Conservation (phyloP, 2,797 vertebrate species). For the Lacerta agilis region DNA sequence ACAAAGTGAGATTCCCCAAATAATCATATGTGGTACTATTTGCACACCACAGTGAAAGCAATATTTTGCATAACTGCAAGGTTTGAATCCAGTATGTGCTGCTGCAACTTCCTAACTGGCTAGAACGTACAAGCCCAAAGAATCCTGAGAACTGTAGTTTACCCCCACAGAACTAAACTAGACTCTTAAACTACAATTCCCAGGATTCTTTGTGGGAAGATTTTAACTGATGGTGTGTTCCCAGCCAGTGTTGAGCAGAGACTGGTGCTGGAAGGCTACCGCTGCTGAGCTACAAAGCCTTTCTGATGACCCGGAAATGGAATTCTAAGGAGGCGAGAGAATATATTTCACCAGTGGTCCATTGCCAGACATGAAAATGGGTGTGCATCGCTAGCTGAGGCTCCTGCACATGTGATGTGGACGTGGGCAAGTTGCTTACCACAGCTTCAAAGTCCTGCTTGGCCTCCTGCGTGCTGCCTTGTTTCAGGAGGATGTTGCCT, state of each 20-base stretch:
- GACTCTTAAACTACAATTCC: no score
- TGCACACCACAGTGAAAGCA: not conserved
- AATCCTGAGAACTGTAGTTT: not conserved
- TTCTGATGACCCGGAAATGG: not conserved
- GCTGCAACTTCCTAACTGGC: no score
- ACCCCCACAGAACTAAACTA: no score
- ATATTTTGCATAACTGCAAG: not conserved
- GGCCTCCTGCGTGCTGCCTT: slow-evolving; percentile 83
- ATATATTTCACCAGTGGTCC: no score
- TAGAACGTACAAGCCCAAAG: not conserved
- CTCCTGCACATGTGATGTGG: not conserved
- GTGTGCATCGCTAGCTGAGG: no score
- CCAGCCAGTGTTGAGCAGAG: no score
- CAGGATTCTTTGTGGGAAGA: not conserved
- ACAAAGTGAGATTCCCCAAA: not conserved
- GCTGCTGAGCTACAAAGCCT: not conserved
- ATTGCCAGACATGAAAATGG: not conserved
- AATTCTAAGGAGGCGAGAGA: not conserved
- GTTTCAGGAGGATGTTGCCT: slow-evolving; percentile 86
- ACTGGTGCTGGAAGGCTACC: not conserved
- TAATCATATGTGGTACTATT: not conserved
- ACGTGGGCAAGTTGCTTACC: slow-evolving; percentile 65
- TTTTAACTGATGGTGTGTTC: not conserved
- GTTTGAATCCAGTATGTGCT: not conserved
- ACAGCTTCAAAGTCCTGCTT: slow-evolving; percentile 85